Evolutionary conservation across 92 coral and sea anemone species (phyloP).

Genomic region (Umimayanthus chanpuru): DNA sequence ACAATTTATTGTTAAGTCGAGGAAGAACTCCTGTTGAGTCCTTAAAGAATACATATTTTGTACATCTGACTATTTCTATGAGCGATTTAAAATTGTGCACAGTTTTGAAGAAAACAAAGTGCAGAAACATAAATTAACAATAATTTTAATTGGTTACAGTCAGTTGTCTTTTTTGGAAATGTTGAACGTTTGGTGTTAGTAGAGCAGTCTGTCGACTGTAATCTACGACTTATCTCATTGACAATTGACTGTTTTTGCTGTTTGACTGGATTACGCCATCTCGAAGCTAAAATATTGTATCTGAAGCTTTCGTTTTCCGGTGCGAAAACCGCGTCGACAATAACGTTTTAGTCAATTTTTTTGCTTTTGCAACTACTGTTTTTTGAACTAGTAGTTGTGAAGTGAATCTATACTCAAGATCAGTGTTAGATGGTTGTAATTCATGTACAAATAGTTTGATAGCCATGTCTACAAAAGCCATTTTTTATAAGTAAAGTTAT

Average conservation of each 20-base stretch:
- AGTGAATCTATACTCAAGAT: too few species aligned
- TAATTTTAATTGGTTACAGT: not conserved
- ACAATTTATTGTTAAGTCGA: not conserved
- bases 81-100: not conserved
- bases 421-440: not conserved
- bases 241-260: too few species aligned
- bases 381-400: not conserved
- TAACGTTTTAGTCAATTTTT: too few species aligned
- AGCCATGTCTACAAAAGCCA: not conserved
- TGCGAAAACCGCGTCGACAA: too few species aligned
- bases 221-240: not conserved
- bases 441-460: not conserved
- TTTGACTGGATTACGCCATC: not conserved
- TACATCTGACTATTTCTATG: not conserved
- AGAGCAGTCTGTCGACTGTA: not conserved
- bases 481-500: too few species aligned
- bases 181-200: not conserved
- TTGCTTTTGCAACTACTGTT: not conserved
- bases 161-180: not conserved
- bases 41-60: conserved; percentile 17
- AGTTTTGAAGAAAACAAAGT: not conserved
- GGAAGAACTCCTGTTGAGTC: not conserved
- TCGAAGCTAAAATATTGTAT: not conserved
- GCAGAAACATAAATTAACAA: not conserved
- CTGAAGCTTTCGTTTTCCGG: too few species aligned